Evolutionary conservation across 2,888 invertebrate species (phyloP), one percentile per base, ranked within the genome.

Genomic region (Leptopilina myrica): DNA sequence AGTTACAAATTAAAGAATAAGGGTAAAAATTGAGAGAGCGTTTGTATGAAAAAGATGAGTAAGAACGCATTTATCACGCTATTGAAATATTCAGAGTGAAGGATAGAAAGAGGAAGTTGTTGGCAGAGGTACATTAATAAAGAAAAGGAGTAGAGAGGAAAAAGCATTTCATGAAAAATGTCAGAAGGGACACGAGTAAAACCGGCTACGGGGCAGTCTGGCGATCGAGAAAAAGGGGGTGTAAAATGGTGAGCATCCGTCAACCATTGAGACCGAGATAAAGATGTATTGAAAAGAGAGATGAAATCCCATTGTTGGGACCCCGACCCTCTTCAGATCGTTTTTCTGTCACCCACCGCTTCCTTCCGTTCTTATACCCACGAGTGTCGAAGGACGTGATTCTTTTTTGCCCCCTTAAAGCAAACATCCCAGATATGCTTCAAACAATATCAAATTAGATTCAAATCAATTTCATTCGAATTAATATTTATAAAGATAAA

Each of bases 231-330:
- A 75, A 76, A 78, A 76, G 75, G 76, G 82, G 81, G 84, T 87
- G 85, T 82, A 85, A 88, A 90, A 89, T 90, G 87, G 87, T 83
- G 85, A 83, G 86, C 87, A 90, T 90, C 87, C 87, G 89, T 90
- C 89, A 90, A 85, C 86, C 86, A 90, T 89, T 88, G 87, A 89
- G 86, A 81, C 84, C 83, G 82, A 84, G 88, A 89, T 89, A 87
- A 88, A 89, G 87, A 90, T 86, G 88, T 87, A 89, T 88, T 86
- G 88, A 87, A 87, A 84, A 86, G 84, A 81, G 81, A 80, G 87
- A 86, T 86, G 86, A 88, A 87, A 88, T 87, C 85, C 86, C 82
- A 89, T 89, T 89, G 88, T 89, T 79, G 83, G 76, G 80, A 73
- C 75, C 77, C 78, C 79, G 76, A 78, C 73, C 73, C 62, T 77